Conservation (phyloP, 92 coral and sea anemone genomes). For the Paragorgia papillata region DNA sequence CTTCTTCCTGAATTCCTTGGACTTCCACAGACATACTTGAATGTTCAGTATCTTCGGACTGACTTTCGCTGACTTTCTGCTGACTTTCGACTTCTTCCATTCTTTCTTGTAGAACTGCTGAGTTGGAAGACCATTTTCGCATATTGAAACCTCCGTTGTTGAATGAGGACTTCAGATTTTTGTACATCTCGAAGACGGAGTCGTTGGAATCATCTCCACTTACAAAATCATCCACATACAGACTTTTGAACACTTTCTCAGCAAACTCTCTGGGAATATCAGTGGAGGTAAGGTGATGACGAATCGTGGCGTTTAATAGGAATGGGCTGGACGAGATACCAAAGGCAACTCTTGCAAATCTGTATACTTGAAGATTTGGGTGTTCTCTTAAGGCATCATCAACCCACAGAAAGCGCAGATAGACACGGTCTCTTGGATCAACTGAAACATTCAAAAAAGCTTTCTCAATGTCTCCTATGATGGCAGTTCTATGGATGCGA, state of each 20-base stretch:
- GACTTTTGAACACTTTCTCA: constrained; percentile 23
- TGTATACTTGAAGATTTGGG: constrained; percentile 7
- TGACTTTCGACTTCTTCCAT: constrained; percentile 35
- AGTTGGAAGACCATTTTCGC: constrained; percentile 55
- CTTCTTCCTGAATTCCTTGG: constrained; percentile 28
- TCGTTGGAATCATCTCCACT: constrained; percentile 14
- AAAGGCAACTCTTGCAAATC: constrained; percentile 5
- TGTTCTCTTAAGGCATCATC: neutral
- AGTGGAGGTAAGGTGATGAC: constrained; percentile 21
- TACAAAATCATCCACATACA: constrained; percentile 45
- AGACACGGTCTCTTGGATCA: neutral
- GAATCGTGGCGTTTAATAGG: constrained; percentile 39
- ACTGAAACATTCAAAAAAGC: constrained; percentile 8
- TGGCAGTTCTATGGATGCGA: constrained; percentile 21
- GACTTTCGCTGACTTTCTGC: neutral
- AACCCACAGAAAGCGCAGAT: neutral
- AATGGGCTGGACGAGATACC: constrained; percentile 31
- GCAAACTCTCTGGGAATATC: constrained; percentile 12
- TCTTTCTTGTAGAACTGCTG: constrained; percentile 3
- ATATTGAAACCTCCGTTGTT: constrained; percentile 47
- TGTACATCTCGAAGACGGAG: constrained; percentile 20
- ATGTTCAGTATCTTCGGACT: too few species aligned
- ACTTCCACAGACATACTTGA: neutral
- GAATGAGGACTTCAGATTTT: constrained; percentile 43
- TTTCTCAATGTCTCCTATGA: constrained; percentile 36